phyloP scores from a whole-genome alignment of 2,113 vertebrate genomes.

The Cairina moschata region DNA sequence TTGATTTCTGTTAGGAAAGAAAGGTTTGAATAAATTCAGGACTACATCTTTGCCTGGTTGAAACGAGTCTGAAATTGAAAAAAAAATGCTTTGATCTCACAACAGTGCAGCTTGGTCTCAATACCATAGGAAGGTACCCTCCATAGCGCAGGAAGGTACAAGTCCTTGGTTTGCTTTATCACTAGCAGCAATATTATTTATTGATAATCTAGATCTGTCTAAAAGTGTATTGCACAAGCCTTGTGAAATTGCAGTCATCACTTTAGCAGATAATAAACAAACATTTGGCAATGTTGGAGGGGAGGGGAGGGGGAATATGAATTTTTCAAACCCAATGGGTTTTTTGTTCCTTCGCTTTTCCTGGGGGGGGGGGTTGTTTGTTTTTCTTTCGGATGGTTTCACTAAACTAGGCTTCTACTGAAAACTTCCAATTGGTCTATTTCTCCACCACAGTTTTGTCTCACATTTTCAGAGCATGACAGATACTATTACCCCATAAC shows the following conservation, averaged over 20 bases:
- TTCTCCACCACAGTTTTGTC: background rate
- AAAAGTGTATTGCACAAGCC: background rate
- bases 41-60: slow-evolving; percentile 53
- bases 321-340: background rate
- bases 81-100: slow-evolving; percentile 42
- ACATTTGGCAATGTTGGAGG: background rate
- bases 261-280: background rate
- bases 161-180: slow-evolving; percentile 13
- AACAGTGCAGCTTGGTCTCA: slow-evolving; percentile 7
- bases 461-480: background rate
- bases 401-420: background rate
- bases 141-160: slow-evolving; percentile 45
- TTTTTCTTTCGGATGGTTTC: background rate
- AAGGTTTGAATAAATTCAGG: slow-evolving; percentile 52
- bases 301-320: background rate
- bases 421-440: background rate
- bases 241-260: background rate
- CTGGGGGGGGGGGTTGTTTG: no score
- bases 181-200: background rate
- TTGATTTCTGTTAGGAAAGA: slow-evolving; percentile 61
- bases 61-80: slow-evolving; percentile 37
- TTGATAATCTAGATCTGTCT: background rate
- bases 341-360: no score
- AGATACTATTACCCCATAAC: background rate
- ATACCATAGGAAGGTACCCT: slow-evolving; percentile 44